Conservation (phyloP, 2,797 vertebrate species). For the Enteromius fasciolatus region DNA sequence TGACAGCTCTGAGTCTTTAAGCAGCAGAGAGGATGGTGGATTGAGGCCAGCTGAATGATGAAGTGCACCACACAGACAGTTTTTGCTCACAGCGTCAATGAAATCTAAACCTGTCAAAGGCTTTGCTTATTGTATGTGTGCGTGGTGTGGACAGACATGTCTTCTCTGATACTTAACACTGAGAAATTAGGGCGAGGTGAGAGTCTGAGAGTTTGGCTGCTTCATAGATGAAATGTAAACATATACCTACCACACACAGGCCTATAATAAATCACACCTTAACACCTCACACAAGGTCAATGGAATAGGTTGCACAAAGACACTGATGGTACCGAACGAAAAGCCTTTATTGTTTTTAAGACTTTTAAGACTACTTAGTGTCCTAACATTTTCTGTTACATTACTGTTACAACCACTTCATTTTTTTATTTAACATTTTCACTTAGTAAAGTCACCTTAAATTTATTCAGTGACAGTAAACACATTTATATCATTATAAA, state of each 20-base stretch:
- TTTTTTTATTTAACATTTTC: neutral
- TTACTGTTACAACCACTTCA: neutral
- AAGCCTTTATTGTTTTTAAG: conserved; percentile 5
- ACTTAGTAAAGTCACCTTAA: neutral
- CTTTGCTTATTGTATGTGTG: conserved; percentile 65
- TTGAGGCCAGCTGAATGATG: conserved; percentile 35
- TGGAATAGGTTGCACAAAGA: conserved; percentile 22
- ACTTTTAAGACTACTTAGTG: neutral
- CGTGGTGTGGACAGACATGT: conserved; percentile 65
- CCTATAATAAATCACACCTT: conserved; percentile 48
- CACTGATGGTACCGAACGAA: conserved; percentile 18
- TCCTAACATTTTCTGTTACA: neutral
- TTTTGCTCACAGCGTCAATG: conserved; percentile 21
- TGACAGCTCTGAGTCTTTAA: conserved; percentile 50
- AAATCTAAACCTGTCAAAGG: conserved; percentile 56
- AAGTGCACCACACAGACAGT: conserved; percentile 45
- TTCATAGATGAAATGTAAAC: conserved; percentile 48
- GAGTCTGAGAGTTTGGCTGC: conserved; percentile 32
- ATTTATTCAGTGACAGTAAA: neutral
- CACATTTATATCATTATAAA: neutral
- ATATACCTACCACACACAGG: conserved; percentile 54
- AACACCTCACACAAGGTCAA: conserved; percentile 15
- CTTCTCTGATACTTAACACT: conserved; percentile 47
- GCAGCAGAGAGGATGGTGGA: conserved; percentile 34
- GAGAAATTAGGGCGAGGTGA: conserved; percentile 49